phyloP scores from a whole-genome alignment of 2,113 vertebrate genomes.

The Reinhardtius hippoglossoides region DNA sequence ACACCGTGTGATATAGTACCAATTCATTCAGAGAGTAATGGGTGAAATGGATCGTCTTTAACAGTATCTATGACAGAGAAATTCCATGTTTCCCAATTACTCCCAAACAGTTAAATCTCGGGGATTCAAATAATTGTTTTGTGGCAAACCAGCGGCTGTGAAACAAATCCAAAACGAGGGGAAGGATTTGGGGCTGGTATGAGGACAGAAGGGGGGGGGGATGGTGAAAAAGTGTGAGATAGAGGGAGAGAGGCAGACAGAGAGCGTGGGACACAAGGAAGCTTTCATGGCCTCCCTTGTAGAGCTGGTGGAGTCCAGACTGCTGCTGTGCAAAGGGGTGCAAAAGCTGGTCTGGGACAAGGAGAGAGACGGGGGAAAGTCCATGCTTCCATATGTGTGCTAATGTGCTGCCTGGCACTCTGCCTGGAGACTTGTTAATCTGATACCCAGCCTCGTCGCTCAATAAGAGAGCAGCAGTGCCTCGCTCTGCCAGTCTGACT shows the following conservation, averaged over 20 bases:
- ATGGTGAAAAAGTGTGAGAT: constrained; percentile 32
- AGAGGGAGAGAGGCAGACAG: constrained; percentile 36
- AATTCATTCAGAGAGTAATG: constrained; percentile 16
- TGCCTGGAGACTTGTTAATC: constrained; percentile 81
- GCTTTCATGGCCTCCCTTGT: constrained; percentile 60
- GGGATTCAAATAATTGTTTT: constrained; percentile 61
- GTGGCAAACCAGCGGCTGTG: constrained; percentile 59
- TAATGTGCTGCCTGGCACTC: constrained; percentile 80
- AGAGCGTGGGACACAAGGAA: constrained; percentile 64
- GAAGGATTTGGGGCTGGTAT: constrained; percentile 45
- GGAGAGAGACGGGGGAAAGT: constrained; percentile 64
- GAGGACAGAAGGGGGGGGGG: constrained; percentile 34
- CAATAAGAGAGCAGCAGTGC: constrained; percentile 65
- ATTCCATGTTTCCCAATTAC: constrained; percentile 53
- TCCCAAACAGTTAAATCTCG: constrained; percentile 36
- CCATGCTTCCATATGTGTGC: constrained; percentile 70
- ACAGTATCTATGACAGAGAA: constrained; percentile 29
- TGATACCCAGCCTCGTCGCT: constrained; percentile 73
- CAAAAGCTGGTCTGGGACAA: constrained; percentile 67
- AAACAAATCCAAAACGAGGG: constrained; percentile 52
- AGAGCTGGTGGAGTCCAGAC: constrained; percentile 47
- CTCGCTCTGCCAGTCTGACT: constrained; percentile 53
- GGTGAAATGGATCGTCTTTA: constrained; percentile 27
- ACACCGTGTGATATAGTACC: background rate
- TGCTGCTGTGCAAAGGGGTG: constrained; percentile 62